A percentile compares a stretch with the other conserved stretches of the same genome.
phyloP scores from a whole-genome alignment of 2,797 vertebrate species.

The Acanthurus tractus region DNA sequence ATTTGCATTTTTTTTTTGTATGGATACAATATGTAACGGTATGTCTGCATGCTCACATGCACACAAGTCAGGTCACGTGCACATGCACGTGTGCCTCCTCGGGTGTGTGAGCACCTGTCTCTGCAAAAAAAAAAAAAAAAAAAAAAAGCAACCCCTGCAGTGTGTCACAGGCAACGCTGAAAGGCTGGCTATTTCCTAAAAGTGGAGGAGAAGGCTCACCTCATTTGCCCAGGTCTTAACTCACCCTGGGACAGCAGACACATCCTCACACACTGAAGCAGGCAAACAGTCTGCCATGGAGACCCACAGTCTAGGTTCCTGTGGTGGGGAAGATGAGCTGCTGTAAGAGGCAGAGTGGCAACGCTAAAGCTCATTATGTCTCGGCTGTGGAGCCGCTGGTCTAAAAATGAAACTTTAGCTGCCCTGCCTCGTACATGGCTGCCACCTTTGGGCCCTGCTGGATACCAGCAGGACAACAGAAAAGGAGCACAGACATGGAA shows the following conservation, averaged over 20 bases:
- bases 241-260: slow-evolving; percentile 67
- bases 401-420: slow-evolving; percentile 73
- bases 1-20: slow-evolving; percentile 7
- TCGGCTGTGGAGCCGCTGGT: slow-evolving; percentile 70
- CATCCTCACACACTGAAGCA: slow-evolving; percentile 63
- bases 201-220: slow-evolving; percentile 67
- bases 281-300: slow-evolving; percentile 70
- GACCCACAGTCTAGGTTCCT: slow-evolving; percentile 68
- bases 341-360: slow-evolving; percentile 77
- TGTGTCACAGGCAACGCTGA: slow-evolving; percentile 47
- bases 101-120: slow-evolving; percentile 42
- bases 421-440: slow-evolving; percentile 58
- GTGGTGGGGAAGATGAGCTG: slow-evolving; percentile 78
- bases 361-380: slow-evolving; percentile 80
- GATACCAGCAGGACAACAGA: slow-evolving; percentile 64
- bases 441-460: slow-evolving; percentile 69
- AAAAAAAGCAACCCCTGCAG: slow-evolving; percentile 5
- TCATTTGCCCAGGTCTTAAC: slow-evolving; percentile 75
- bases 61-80: slow-evolving; percentile 42
- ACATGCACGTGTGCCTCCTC: slow-evolving; percentile 34
- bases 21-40: slow-evolving; percentile 24
- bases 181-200: slow-evolving; percentile 57
- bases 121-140: slow-evolving; percentile 1
- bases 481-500: slow-evolving; percentile 41
- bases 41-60: slow-evolving; percentile 16